These are phyloP conservation scores for Hydrotaea cyrtoneurina DNA, from an alignment of 2,888 invertebrate species.

Conservation along the genomic window DNA sequence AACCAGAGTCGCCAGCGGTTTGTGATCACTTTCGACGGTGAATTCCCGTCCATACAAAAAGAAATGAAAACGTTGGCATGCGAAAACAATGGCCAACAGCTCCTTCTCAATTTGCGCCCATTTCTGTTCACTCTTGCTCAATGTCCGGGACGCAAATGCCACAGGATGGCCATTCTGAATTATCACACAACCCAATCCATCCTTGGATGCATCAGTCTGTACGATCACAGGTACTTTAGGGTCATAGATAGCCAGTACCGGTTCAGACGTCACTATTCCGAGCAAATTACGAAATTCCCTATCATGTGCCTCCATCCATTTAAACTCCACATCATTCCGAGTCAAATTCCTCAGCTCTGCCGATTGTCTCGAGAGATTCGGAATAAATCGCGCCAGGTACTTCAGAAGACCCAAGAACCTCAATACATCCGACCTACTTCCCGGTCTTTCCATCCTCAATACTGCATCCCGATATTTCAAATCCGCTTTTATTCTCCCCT, in stretches of 20 bases:
- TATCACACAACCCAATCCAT: constrained; percentile 62
- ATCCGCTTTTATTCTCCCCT: too few species aligned
- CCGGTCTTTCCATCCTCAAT: constrained; percentile 19
- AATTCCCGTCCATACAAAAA: constrained; percentile 64
- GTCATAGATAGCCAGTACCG: constrained; percentile 55
- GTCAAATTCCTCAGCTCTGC: too few species aligned
- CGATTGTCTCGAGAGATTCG: too few species aligned
- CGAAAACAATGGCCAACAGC: constrained; percentile 72
- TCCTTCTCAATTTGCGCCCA: constrained; percentile 68
- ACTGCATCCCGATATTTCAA: constrained; percentile 2
- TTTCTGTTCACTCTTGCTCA: constrained; percentile 70
- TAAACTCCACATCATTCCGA: constrained; percentile 56
- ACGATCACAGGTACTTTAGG: constrained; percentile 40
- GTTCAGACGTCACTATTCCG: constrained; percentile 47
- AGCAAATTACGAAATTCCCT: constrained; percentile 56
- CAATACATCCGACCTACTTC: constrained; percentile 24
- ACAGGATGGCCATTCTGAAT: constrained; percentile 44
- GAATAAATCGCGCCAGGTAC: too few species aligned
- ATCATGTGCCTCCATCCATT: constrained; percentile 56
- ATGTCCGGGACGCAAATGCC: constrained; percentile 70
- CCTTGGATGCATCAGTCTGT: constrained; percentile 44
- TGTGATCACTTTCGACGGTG: constrained; percentile 70
- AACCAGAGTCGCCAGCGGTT: constrained; percentile 72
- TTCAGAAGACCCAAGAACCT: too few species aligned
- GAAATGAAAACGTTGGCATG: constrained; percentile 75